Evolutionary conservation across 2,888 invertebrate genomes (phyloP), one percentile per base, ranked within the genome.

Genomic region (Coelogynopora nodosa): DNA sequence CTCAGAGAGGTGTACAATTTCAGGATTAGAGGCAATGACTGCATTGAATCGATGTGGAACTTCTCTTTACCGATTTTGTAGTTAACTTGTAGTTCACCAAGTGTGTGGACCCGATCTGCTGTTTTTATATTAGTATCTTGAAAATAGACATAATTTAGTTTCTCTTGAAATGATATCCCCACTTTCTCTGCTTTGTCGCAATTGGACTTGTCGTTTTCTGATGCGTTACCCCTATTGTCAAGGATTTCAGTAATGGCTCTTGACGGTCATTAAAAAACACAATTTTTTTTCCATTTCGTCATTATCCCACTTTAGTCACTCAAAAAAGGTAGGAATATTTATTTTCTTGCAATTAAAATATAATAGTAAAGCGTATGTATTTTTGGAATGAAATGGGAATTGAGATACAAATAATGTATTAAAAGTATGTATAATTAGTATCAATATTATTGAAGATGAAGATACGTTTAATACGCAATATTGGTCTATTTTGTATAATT

Each of bases 171-270:
- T 74, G 2, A 74, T 74, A 10, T 74, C 23, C 74, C 74, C 27
- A 74, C 74, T 74, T 74, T 26, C 74, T 74, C 74, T 74, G 74
- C 23, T 26, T 74, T 74, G 74, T 23, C 74, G 23, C 74, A 74
- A 23, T 74, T 74, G 49, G 18, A 10, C 18, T 49, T 49, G 18
- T 49, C 49, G 18, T 5, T 49, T 49, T 49, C 49, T 49, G 49
- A 18, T 49, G 49, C 18, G 18, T 49, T 49, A 10, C 18, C 18
- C 18, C 49, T 49, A 18, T 49, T 49, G 5, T 18, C 49, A 49
- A 49, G 5, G 49, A 49, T 49, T 49, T 49, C 49, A 49, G 49
- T 49, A 49, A 49, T 10, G 49, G 18, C 49, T 49, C 49, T 49
- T 49, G 49, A 49, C 18, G 49, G 5, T 49, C 49, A 49, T 49